Evolutionary conservation across 2,797 vertebrate genomes (phyloP), one percentile per base, ranked within the genome.

Genomic region (Atherinosoma microstoma): DNA sequence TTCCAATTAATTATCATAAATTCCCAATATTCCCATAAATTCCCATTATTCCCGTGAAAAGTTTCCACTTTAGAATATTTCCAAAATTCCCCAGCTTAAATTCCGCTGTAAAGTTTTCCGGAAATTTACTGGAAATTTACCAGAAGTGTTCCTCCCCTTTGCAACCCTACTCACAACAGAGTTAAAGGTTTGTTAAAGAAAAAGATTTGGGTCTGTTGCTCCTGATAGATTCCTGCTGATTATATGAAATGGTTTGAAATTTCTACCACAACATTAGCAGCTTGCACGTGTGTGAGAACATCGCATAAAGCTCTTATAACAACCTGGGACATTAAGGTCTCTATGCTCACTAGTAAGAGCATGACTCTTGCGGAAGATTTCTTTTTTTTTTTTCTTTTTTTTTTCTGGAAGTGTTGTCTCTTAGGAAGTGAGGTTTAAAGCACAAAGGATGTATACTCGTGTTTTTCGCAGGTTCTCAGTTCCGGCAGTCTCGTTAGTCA

Each of bases 401-500:
- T 45, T 57, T 56, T 57, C 10, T 22, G 53, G 1, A 18, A 6
- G 15, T 10, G 24, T 40, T 4, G 42, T 60, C 74, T 78, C 60
- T 49, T 30, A 76, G 78, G 69, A 84, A 72, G 72, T 64, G 47
- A 69, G n/a, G 40, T 73, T 70, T 63, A 4, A 79, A 75, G 56
- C 77, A 68, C 34, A 76, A 67, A 75, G 56, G 60, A 76, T 68
- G 67, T 64, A 64, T 49, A 75, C 56, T 20, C 73, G 72, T 73
- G 67, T 79, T 76, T 80, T 67, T 34, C 72, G 64, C 66, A 58
- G 70, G 24, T 47, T 70, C 38, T 58, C 13, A 15, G 64, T 61
- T 78, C 53, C 54, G 67, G 75, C 24, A 36, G 69, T 73, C 80
- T 82, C 72, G 79, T 80, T 83, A 72, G 78, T 73, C 29, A 0